These are phyloP conservation scores for Phrynocephalus versicolor DNA, from an alignment of 2,113 vertebrate genomes.

Conservation along the genomic window DNA sequence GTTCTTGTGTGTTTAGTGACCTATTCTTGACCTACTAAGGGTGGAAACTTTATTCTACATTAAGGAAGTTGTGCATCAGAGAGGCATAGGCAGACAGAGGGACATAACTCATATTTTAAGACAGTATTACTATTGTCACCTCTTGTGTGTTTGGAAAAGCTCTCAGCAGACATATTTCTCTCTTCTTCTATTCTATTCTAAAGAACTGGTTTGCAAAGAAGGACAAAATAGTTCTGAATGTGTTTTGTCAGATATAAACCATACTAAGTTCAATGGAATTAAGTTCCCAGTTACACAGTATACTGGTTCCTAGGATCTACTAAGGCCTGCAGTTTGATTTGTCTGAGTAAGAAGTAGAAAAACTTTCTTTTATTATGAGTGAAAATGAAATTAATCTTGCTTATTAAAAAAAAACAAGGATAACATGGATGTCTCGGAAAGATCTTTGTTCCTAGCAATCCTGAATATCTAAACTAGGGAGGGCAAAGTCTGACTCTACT, in stretches of 20 bases:
- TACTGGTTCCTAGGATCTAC: neutral
- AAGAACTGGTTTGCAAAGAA: neutral
- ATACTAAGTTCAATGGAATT: neutral
- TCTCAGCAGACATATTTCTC: neutral
- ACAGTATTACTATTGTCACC: neutral
- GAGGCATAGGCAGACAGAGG: neutral
- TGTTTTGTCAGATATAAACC: neutral
- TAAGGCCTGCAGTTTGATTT: neutral
- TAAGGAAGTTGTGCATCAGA: neutral
- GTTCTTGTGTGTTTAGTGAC: neutral
- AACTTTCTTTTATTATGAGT: neutral
- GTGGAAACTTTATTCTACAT: neutral
- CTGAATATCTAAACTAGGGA: neutral
- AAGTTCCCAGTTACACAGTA: neutral
- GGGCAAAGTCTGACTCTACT: too few relatives aligned
- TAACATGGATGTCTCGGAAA: neutral
- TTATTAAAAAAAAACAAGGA: neutral
- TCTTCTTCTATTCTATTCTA: too few relatives aligned
- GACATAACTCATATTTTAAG: neutral
- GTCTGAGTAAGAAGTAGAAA: neutral
- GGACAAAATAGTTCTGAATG: neutral
- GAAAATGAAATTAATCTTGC: neutral
- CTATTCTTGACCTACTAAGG: neutral
- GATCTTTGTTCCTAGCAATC: neutral
- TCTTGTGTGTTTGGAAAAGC: neutral